phyloP scores from a whole-genome alignment of 2,113 vertebrate genomes.

The Cercopithecus mona region DNA sequence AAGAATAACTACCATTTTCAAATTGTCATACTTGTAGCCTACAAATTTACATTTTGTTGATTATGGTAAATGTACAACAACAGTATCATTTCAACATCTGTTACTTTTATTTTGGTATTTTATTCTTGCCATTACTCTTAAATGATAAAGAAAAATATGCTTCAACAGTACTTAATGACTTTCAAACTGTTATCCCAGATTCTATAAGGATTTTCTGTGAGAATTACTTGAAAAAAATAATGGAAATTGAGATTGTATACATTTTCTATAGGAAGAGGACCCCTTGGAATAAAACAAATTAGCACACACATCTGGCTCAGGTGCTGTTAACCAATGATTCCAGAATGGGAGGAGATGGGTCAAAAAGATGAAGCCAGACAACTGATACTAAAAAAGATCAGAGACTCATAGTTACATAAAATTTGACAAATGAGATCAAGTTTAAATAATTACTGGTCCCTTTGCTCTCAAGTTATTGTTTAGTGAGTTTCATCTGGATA shows the following conservation, averaged over 20 bases:
- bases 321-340: not conserved
- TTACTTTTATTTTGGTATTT: conserved; percentile 36
- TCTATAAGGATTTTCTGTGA: conserved; percentile 16
- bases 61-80: not conserved
- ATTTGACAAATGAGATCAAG: conserved; percentile 40
- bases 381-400: conserved; percentile 22
- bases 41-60: conserved; percentile 27
- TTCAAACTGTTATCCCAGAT: not conserved
- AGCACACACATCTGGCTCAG: not conserved
- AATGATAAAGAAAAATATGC: not conserved
- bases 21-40: conserved; percentile 11
- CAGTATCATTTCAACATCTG: conserved; percentile 23
- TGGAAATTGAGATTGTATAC: not conserved
- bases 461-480: conserved; percentile 24
- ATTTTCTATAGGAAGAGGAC: not conserved
- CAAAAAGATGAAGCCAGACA: conserved; percentile 30
- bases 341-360: not conserved
- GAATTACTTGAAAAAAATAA: conserved; percentile 25
- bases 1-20: conserved; percentile 50
- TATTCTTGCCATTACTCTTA: conserved; percentile 6
- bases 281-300: conserved; percentile 27
- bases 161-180: not conserved
- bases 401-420: not conserved
- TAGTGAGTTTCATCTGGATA: conserved; percentile 27
- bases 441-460: conserved; percentile 41